Evolutionary conservation across 2,113 vertebrate genomes (phyloP), one percentile per base, ranked within the genome.

Genomic region (Halcyon malimbica): DNA sequence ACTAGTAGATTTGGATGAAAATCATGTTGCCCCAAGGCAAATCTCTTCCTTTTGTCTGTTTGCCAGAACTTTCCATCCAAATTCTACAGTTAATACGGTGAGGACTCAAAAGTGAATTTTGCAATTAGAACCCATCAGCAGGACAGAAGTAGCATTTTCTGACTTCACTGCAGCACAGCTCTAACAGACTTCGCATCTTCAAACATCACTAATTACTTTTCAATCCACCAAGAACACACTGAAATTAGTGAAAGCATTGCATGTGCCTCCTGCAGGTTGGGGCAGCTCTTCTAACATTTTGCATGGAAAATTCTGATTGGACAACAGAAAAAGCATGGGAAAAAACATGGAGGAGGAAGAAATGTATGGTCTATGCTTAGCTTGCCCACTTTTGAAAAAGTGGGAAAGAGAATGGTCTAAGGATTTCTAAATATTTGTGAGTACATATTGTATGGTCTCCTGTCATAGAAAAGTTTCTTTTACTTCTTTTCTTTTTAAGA

Each of bases 361-460:
- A 31, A 48, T 18, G 5, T 33, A 7, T 35, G 11, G 9, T 26
- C 12, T 65, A 2, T 44, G 11, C 3, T 90, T 26, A 48, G 2
- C 3, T 67, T 77, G 18, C 8, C 4, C 5, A 28, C 35, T 74
- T 70, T 67, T 71, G 6, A 48, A 57, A 69, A 67, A 33, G 4
- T 8, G 37, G 1, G 3, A 53, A 69, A n/a, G 19, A 31, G 7
- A 9, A 77, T 25, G 31, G 2, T 20, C 4, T 35, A 44, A 31
- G 7, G 1, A 15, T 44, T 21, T 73, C 12, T 39, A 10, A 21
- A 8, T 26, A 37, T 29, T 90, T 90, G 48, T 60, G 17, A 83
- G 7, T 9, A 11, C 4, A 0, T 64, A 82, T 75, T 24, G 3
- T 67, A 6, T 1, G 0, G 6, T 31, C 5, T 24, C 0, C 16